Base-by-base conservation (phyloP, 2,888 invertebrate species). In the Steinernema hermaphroditum region DNA sequence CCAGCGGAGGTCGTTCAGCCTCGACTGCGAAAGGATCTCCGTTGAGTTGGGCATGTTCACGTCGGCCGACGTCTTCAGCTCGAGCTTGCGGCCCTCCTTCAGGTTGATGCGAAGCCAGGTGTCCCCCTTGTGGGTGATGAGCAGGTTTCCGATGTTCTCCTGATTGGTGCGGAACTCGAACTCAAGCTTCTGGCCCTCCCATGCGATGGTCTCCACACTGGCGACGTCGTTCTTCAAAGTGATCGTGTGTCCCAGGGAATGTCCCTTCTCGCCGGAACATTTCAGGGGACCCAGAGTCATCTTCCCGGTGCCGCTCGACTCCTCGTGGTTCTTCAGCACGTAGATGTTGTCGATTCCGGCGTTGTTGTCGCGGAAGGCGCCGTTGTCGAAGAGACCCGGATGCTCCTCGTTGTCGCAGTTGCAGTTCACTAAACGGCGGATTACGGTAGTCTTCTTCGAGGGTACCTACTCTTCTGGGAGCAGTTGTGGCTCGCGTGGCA, bases 1-100 rank as follows among this genome's bases (percentile, higher is more conserved):
- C 84, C 84, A 84, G 27, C 75, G 68, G 32, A 83, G 78, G 75
- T 84, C 82, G 71, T 81, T 83, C 34, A 84, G 71, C 57, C 81
- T 78, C 54, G 68, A 62, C 62, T 62, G 62, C 2, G 62, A 62
- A 32, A 62, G 62, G 34, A 62, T 62, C 32, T 62, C 62, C 16
- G 34, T 27, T 16, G 62, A 62, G 34, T 62, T 34, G 16, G 62
- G 62, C 27, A 62, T 22, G 16, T 62, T 62, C 16, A 62, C 62
- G 62, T 34, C 62, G 16, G 22, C 29, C 32, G 62, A 62, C 8
- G 62, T 62, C 32, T 8, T 12, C 12, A 62, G 29, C 32, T 62
- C 32, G 9, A 62, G 16, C 32, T 62, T 62, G 9, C 62, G 62
- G 62, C 62, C 62, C 16, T 62, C 62, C 46, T 72, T 72, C 68